These are phyloP conservation scores for Heliconius congener DNA, from an alignment of 1,140 invertebrate genomes.

Conservation along the genomic window DNA sequence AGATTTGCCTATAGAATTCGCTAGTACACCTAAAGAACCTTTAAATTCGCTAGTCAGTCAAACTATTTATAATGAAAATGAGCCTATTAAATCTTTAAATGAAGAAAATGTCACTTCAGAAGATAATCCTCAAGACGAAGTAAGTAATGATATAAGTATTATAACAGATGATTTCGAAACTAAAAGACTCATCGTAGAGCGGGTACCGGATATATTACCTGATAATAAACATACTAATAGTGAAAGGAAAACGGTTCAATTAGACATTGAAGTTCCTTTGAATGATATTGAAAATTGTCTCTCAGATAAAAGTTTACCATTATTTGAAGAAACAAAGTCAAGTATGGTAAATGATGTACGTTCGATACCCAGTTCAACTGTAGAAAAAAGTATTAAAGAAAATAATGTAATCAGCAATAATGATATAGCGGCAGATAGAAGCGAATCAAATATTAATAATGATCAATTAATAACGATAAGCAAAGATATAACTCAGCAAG, in stretches of 20 bases:
- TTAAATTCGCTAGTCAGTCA: constrained; percentile 10
- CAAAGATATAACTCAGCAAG: neutral
- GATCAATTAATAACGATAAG: neutral
- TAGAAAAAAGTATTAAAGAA: neutral
- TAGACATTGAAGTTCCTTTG: neutral
- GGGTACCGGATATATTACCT: neutral
- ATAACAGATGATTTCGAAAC: neutral
- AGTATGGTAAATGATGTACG: neutral
- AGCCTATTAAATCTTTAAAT: neutral
- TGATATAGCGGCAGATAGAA: neutral
- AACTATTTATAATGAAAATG: constrained; percentile 12
- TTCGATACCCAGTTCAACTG: neutral
- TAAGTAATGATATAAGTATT: neutral
- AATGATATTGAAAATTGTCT: neutral
- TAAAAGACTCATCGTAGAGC: neutral
- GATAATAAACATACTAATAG: neutral
- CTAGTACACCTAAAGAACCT: neutral
- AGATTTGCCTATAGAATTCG: neutral
- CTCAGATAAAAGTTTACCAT: neutral
- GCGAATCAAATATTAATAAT: neutral
- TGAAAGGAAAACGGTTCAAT: neutral
- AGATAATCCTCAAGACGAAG: neutral
- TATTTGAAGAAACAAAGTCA: neutral
- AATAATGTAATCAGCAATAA: neutral
- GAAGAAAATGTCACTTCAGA: neutral